Evolutionary conservation across 2,888 invertebrate species (phyloP), one percentile per base, ranked within the genome.

Genomic region (Steinernema carpocapsae): DNA sequence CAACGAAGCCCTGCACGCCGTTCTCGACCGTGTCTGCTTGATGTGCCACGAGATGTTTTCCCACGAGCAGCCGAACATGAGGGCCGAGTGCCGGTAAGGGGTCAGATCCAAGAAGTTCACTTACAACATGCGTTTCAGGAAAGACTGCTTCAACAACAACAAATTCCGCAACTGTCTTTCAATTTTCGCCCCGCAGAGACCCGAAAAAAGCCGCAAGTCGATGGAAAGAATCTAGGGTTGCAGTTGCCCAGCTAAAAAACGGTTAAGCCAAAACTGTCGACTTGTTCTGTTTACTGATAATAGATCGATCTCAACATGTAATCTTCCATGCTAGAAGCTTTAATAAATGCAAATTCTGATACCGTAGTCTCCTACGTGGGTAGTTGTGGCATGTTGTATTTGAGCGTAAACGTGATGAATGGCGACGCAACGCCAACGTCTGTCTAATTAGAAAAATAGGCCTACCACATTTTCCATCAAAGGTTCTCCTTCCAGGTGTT

Each of bases 41-140:
- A 70, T 80, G 76, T 82, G 82, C 56, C 80, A 82, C 51, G 82
- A 82, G 71, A 71, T 80, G 72, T 78, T 72, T 22, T 76, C 76
- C 1, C 80, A 80, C 56, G 71, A 75, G 32, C 73, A 72, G 1
- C 77, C 76, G 10, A 80, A 79, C 76, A 77, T 80, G 1, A 75
- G 79, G 12, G 74, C 74, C 10, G 77, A 80, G 45, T 82, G 82
- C 73, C 71, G 79, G 59, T 77, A 73, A 19, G n/a, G 19, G 10
- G 1, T 7, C 10, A n/a, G 17, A 2, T 64, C 22, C 71, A 59
- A 43, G 52, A 76, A 45, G n/a, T 42, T 43, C 19, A 32, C 22
- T 32, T 12, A 48, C 32, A 37, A 12, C 14, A n/a, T n/a, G n/a
- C n/a, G 10, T 76, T 77, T 52, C 71, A 77, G 78, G 29, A 59